Base-by-base conservation (phyloP, 1,140 invertebrate genomes). In the Phymastichus coffea region DNA sequence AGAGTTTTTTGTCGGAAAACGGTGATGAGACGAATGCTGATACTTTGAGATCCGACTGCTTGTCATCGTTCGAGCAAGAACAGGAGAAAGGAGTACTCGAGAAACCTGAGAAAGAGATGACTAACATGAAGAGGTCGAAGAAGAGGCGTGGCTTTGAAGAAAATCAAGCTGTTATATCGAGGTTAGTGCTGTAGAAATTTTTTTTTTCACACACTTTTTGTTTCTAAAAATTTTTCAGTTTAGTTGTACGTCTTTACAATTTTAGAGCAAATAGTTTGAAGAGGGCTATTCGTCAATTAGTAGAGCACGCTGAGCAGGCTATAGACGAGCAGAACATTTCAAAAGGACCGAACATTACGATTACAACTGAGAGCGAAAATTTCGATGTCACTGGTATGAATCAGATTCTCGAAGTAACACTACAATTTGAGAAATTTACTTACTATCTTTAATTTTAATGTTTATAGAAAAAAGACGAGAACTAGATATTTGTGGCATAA, bases 211-310 rank as follows among this genome's bases (percentile, higher is more conserved):
- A 48, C 17, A 33, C 20, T 47, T 41, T 46, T 2, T 46, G 10
- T 22, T 43, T 40, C 35, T 44, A n/a, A 38, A 35, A 28, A n/a
- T n/a, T 43, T 54, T 37, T 54, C 4, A 19, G 28, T 33, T 33
- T 33, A 7, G 28, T 33, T 33, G 6, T 33, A 7, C 6, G 12
- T 33, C 12, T 12, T 6, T 33, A 33, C 28, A 12, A 12, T 62
- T 63, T 47, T 47, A 76, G 88, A 48, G 87, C 88, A 2, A 84
- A 95, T 72, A 96, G 93, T 79, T 84, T 97, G 58, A 95, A 95
- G 70, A 88, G 90, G 67, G 93, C 93, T 44, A 86, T 96, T 26
- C 83, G 90, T 64, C 88, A 87, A 76, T 85, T 95, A 20, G 87
- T 93, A 23, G 90, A 93, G 68, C 88, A 93, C 68, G 88, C 89